A percentile compares a stretch with the other conserved stretches of the same genome.
phyloP scores from a whole-genome alignment of 1,140 invertebrate genomes.

The Drosophila parvula region DNA sequence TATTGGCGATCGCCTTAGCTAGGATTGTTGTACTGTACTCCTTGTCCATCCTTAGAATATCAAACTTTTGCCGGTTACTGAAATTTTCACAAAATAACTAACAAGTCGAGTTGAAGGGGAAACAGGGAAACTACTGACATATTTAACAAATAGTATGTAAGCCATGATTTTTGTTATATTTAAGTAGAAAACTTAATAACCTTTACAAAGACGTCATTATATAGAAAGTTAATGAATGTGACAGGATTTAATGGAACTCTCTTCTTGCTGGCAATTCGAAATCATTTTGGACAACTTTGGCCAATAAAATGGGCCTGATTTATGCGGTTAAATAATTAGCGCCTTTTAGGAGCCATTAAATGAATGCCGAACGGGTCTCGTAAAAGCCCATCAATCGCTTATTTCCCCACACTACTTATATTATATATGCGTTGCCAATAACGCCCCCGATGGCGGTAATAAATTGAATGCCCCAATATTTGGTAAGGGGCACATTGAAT shows the following conservation, averaged over 20 bases:
- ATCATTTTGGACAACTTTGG: slow-evolving; percentile 18
- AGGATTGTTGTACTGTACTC: no score
- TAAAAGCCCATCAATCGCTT: slow-evolving; percentile 35
- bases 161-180: no score
- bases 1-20: no score
- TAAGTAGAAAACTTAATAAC: no score
- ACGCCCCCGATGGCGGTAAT: slow-evolving; percentile 29
- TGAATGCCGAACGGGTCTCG: slow-evolving; percentile 15
- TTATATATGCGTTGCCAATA: background rate
- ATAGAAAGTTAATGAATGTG: background rate
- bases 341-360: slow-evolving; percentile 49
- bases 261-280: background rate
- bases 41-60: background rate
- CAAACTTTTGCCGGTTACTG: background rate
- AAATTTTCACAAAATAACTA: background rate
- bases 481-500: slow-evolving; percentile 54
- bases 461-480: slow-evolving; percentile 56
- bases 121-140: background rate
- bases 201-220: background rate
- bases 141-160: background rate
- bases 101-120: background rate
- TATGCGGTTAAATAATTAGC: slow-evolving; percentile 58
- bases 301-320: slow-evolving; percentile 37
- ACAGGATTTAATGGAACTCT: slow-evolving; percentile 22
- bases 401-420: background rate